These are phyloP conservation scores for Aurelia aurita DNA, from an alignment of 30 jellyfish, hydroid and myxozoan species.

Conservation along the genomic window DNA sequence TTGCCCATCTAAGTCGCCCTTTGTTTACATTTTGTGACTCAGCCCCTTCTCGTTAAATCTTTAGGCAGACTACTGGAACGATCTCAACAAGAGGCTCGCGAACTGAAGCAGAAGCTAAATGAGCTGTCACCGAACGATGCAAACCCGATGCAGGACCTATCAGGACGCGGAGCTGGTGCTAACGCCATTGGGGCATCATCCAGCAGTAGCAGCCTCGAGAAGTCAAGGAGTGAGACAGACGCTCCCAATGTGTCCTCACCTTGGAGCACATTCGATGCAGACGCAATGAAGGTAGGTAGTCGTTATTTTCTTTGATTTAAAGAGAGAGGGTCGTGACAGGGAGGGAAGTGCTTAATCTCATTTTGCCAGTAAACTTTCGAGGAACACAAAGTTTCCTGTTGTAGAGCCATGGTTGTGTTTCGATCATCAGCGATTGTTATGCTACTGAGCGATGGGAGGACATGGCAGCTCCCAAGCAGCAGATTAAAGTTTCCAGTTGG, in stretches of 20 bases:
- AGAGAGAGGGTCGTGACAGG: no score
- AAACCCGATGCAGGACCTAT: no score
- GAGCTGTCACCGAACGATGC: background rate
- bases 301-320: background rate
- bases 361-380: no score
- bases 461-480: no score
- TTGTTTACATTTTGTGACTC: background rate
- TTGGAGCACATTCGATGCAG: constrained; percentile 24
- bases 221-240: background rate
- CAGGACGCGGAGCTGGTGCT: background rate
- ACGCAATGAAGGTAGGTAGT: constrained; percentile 12
- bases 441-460: no score
- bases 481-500: no score
- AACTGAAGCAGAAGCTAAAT: constrained; percentile 12
- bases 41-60: background rate
- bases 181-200: constrained; percentile 13
- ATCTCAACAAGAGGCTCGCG: constrained; percentile 26
- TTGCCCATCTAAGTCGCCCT: no score
- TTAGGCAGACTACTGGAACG: constrained; percentile 34
- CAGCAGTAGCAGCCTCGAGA: constrained; percentile 52
- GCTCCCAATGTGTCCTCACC: background rate
- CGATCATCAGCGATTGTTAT: no score
- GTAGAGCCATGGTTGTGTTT: no score
- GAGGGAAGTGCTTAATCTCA: no score
- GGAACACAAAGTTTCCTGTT: no score